phyloP scores from a whole-genome alignment of 2,797 vertebrate species.

The Arctocebus calabarensis region DNA sequence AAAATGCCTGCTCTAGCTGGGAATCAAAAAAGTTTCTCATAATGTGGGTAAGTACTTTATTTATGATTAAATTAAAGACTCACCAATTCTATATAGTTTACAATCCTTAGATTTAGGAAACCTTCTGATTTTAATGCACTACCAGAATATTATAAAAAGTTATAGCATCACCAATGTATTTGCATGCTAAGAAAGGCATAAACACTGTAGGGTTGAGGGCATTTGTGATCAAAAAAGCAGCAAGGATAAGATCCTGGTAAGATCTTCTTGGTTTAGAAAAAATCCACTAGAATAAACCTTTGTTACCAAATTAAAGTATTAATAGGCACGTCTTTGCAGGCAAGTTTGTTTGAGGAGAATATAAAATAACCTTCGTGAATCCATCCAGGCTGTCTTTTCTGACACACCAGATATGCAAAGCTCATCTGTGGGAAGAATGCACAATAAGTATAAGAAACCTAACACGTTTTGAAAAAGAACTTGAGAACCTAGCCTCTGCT shows the following conservation, averaged over 20 bases:
- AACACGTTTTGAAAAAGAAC: background rate
- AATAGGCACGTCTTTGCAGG: background rate
- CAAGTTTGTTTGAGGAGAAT: background rate
- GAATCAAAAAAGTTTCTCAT: background rate
- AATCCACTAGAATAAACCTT: background rate
- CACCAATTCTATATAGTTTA: conserved; percentile 25
- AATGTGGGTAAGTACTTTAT: conserved; percentile 5
- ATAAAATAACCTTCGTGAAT: background rate
- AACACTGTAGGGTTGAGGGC: background rate
- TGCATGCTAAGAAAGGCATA: background rate
- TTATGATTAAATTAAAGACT: conserved; percentile 14
- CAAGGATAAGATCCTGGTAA: background rate
- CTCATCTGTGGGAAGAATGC: background rate
- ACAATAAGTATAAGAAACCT: conserved; percentile 3
- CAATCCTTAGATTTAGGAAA: conserved; percentile 5
- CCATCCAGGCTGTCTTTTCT: background rate
- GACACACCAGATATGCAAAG: background rate
- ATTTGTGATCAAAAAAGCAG: background rate
- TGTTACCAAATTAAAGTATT: background rate
- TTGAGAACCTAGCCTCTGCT: background rate
- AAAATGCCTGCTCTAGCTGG: background rate
- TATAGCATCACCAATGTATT: background rate
- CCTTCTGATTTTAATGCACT: background rate
- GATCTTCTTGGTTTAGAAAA: background rate
- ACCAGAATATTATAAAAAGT: background rate